Evolutionary conservation across 2,797 vertebrate species (phyloP).

Genomic region (Neosalanx taihuensis): DNA sequence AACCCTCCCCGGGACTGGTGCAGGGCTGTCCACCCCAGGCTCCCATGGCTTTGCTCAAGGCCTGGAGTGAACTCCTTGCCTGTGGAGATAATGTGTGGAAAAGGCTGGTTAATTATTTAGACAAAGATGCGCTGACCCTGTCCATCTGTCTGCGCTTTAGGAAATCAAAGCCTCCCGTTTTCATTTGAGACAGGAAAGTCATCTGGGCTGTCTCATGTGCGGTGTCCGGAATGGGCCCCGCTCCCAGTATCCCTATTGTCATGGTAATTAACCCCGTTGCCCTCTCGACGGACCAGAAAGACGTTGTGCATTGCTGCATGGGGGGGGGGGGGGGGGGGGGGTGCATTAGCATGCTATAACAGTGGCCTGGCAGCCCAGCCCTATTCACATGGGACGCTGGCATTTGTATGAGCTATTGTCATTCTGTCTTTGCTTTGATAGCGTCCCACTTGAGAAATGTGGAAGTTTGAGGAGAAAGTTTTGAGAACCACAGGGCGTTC

Average conservation of each 20-base stretch:
- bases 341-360: conserved; percentile 80
- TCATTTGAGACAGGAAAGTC: conserved; percentile 70
- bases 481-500: conserved; percentile 49
- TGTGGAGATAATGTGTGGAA: conserved; percentile 66
- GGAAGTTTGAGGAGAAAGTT: conserved; percentile 46
- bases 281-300: conserved; percentile 69
- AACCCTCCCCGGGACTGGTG: conserved; percentile 22
- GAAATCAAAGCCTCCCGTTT: conserved; percentile 72
- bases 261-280: conserved; percentile 79
- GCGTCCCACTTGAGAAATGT: conserved; percentile 52
- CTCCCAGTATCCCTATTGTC: conserved; percentile 75
- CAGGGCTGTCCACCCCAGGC: conserved; percentile 49
- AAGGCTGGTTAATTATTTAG: conserved; percentile 75
- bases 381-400: conserved; percentile 55
- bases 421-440: conserved; percentile 51
- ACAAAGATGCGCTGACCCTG: conserved; percentile 74
- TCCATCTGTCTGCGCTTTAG: conserved; percentile 71
- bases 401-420: conserved; percentile 63
- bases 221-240: conserved; percentile 66
- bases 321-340: conserved; percentile 62
- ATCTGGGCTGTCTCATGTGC: conserved; percentile 62
- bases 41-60: conserved; percentile 39
- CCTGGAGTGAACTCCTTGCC: conserved; percentile 58
- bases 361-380: conserved; percentile 50
- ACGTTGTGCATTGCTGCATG: conserved; percentile 73